A percentile compares a stretch with the other conserved stretches of the same genome.
These are phyloP conservation scores for Diachasmimorpha longicaudata DNA, from an alignment of 1,140 invertebrate genomes.

Conservation along the genomic window DNA sequence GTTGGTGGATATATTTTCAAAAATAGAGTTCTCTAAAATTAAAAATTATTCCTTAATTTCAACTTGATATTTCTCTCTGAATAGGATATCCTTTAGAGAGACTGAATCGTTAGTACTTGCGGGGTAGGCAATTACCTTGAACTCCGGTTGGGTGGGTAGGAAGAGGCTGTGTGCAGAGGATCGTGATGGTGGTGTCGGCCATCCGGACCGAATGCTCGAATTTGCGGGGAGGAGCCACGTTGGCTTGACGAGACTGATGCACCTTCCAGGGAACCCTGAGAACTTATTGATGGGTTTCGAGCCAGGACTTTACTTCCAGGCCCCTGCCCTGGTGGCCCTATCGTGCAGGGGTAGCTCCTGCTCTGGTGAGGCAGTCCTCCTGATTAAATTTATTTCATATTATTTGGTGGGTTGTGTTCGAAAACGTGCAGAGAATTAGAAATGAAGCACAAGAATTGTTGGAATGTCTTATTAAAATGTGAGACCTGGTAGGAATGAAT, in stretches of 20 bases:
- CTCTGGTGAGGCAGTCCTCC: constrained; percentile 59
- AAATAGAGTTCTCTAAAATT: too few species aligned
- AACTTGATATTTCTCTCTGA: too few species aligned
- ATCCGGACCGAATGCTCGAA: constrained; percentile 77
- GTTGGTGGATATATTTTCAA: too few species aligned
- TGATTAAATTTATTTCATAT: background rate
- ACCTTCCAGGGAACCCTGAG: constrained; percentile 78
- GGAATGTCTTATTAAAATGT: too few species aligned
- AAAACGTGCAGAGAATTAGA: background rate
- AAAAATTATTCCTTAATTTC: too few species aligned
- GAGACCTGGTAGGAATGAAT: background rate
- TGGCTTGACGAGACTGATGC: constrained; percentile 70
- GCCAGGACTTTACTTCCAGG: constrained; percentile 38
- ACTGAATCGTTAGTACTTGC: too few species aligned
- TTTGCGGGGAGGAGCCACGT: constrained; percentile 79
- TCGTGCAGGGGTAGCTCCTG: constrained; percentile 60
- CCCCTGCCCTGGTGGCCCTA: constrained; percentile 35
- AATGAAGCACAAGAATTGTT: background rate
- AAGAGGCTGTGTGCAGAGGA: constrained; percentile 58
- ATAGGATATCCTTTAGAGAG: too few species aligned
- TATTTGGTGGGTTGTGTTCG: too few species aligned
- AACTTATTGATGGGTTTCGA: constrained; percentile 81
- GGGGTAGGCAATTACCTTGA: constrained; percentile 43
- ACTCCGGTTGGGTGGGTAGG: constrained; percentile 56
- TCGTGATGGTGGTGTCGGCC: constrained; percentile 64